Evolutionary conservation across 2,113 vertebrate species (phyloP).

Genomic region (Pipa parva): DNA sequence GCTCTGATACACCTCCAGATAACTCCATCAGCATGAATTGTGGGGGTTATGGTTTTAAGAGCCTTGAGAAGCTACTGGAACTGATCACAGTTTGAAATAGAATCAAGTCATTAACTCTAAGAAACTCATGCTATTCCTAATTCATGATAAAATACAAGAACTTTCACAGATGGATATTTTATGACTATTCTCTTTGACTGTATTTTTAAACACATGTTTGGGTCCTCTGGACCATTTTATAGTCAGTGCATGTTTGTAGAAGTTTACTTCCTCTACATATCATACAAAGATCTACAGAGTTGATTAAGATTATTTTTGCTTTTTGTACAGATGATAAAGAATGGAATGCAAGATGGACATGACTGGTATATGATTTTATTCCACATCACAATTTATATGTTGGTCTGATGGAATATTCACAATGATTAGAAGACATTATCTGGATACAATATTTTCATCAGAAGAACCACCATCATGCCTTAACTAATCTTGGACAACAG

Average conservation of each 20-base stretch:
- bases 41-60: constrained; percentile 38
- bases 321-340: no score
- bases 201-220: not conserved
- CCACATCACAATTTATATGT: no score
- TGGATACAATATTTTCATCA: no score
- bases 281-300: no score
- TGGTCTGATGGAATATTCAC: no score
- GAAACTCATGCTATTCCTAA: constrained; percentile 16
- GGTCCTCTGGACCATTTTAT: not conserved
- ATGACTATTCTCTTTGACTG: not conserved
- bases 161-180: constrained; percentile 11
- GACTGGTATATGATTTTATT: no score
- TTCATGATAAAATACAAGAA: constrained; percentile 34
- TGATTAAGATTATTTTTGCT: no score
- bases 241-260: not conserved
- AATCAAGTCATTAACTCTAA: constrained; percentile 34
- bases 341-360: no score
- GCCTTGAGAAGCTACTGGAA: constrained; percentile 33
- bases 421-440: no score
- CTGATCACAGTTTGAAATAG: constrained; percentile 37
- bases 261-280: no score
- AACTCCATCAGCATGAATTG: constrained; percentile 32
- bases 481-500: no score
- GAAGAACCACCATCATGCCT: no score
- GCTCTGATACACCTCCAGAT: constrained; percentile 35